Percentiles rank a stretch among this genome's conserved stretches.
These are phyloP conservation scores for Silurus meridionalis DNA, from an alignment of 2,113 vertebrate species.

Conservation along the genomic window DNA sequence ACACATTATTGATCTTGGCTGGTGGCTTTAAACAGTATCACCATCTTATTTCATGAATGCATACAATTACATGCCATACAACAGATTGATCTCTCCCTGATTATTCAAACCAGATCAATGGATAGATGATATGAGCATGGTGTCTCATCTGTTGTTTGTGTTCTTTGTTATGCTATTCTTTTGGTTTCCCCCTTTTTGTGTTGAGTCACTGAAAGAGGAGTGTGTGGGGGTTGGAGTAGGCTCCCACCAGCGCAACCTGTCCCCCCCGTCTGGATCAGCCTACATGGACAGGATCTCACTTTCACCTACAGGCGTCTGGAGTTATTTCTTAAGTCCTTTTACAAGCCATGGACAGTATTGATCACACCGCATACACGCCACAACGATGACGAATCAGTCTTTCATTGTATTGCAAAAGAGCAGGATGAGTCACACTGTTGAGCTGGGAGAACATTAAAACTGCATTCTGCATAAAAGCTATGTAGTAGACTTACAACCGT, in stretches of 20 bases:
- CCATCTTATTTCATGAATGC: neutral
- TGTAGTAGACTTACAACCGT: neutral
- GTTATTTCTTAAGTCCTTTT: conserved; percentile 11
- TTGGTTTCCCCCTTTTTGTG: conserved; percentile 43
- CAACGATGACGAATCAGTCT: neutral
- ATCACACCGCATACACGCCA: neutral
- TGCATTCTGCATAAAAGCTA: neutral
- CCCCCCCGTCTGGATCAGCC: conserved; percentile 63
- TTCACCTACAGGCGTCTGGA: conserved; percentile 31
- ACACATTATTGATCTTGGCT: neutral
- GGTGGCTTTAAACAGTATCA: neutral
- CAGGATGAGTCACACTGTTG: conserved; percentile 5
- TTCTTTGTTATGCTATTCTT: neutral
- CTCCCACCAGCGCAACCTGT: conserved; percentile 74
- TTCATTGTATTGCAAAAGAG: neutral
- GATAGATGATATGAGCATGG: conserved; percentile 23
- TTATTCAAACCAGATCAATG: neutral
- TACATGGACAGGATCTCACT: conserved; percentile 36
- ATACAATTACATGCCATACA: neutral
- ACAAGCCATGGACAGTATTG: neutral
- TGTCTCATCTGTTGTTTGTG: conserved; percentile 61
- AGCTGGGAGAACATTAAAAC: conserved; percentile 11
- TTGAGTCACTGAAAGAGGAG: conserved; percentile 62
- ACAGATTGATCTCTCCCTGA: no score
- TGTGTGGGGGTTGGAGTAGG: conserved; percentile 57